phyloP scores from a whole-genome alignment of 2,888 invertebrate species.

The Ophion ellenae region DNA sequence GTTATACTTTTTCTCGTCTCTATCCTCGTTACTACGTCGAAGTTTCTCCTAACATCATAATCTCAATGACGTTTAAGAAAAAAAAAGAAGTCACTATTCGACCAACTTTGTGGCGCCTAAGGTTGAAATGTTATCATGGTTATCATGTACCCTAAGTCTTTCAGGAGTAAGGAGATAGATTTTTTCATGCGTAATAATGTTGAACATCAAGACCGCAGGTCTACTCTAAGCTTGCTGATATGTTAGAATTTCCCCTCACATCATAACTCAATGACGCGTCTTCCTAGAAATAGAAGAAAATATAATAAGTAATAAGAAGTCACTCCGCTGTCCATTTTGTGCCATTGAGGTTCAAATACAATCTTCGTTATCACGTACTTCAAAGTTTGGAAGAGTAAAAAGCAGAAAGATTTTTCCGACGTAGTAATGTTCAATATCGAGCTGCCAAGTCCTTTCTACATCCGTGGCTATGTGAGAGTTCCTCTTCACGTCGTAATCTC shows the following conservation, averaged over 20 bases:
- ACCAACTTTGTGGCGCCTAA: background rate
- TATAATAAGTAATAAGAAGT: background rate
- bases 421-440: no score
- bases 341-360: background rate
- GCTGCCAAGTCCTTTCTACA: no score
- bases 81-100: background rate
- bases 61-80: background rate
- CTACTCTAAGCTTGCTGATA: no score
- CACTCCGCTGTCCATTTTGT: background rate
- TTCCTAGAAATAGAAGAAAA: no score
- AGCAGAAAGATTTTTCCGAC: no score
- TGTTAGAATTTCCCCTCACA: no score
- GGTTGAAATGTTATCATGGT: no score
- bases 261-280: no score
- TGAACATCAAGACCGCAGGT: no score
- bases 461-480: background rate
- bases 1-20: slow-evolving; percentile 1
- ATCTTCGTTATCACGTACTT: background rate
- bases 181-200: no score
- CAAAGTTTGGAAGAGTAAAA: background rate
- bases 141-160: no score
- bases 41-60: background rate
- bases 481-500: background rate
- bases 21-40: background rate
- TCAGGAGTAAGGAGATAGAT: no score